These are phyloP conservation scores for Monodelphis domestica DNA, from an alignment of 2,797 vertebrate genomes.

Conservation along the genomic window DNA sequence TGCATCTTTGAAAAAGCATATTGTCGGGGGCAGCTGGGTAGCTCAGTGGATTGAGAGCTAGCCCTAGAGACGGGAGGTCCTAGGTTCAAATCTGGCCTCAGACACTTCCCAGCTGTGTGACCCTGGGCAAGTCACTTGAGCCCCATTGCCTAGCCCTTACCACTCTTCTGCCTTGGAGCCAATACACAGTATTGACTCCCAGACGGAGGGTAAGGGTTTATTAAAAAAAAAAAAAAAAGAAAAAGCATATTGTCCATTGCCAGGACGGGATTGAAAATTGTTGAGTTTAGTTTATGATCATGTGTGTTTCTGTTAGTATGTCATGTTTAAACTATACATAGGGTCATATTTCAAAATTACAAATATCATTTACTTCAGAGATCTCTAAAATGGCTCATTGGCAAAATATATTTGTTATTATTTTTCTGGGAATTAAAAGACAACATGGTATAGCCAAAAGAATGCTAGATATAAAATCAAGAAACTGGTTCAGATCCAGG, in stretches of 20 bases:
- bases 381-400: not conserved
- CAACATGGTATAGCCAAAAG: not conserved
- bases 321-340: not conserved
- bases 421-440: not conserved
- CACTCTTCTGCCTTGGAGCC: no score
- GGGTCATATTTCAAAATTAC: not conserved
- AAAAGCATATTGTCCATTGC: not conserved
- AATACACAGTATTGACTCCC: no score
- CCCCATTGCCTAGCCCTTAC: no score
- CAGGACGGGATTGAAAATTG: not conserved
- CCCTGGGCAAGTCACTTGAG: no score
- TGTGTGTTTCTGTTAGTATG: not conserved
- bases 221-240: no score
- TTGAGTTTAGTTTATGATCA: not conserved
- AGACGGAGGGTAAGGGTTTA: no score
- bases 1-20: not conserved
- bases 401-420: not conserved
- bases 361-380: not conserved
- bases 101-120: no score
- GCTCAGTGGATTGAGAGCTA: no score
- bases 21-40: no score
- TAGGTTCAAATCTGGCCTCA: no score
- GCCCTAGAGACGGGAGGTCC: no score
- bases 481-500: not conserved
- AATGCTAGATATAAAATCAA: not conserved